phyloP scores from a whole-genome alignment of 2,888 invertebrate species.

The Ecdyonurus torrentis region DNA sequence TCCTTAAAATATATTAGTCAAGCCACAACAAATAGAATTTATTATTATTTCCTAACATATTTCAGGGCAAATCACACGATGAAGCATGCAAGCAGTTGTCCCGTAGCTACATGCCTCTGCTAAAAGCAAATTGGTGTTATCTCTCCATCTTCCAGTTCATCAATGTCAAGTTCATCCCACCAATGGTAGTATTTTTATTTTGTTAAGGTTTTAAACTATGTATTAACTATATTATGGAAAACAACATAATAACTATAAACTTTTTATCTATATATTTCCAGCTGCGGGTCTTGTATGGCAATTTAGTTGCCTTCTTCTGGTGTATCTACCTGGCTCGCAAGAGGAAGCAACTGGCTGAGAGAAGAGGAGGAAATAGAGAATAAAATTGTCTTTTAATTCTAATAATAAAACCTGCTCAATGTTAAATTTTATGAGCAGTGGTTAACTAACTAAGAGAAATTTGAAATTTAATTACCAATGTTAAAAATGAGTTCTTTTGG shows the following conservation, averaged over 20 bases:
- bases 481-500: too few relatives aligned
- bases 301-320: conserved; percentile 65
- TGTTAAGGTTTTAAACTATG: conserved; percentile 6
- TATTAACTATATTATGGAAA: conserved; percentile 6
- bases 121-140: conserved; percentile 61
- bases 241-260: too few relatives aligned
- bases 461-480: too few relatives aligned
- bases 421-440: too few relatives aligned
- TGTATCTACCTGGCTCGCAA: conserved; percentile 54
- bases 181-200: conserved; percentile 39
- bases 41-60: too few relatives aligned
- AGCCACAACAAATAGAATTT: too few relatives aligned
- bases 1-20: too few relatives aligned
- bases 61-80: conserved; percentile 46
- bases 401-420: too few relatives aligned
- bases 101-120: conserved; percentile 43
- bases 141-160: conserved; percentile 55
- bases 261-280: too few relatives aligned
- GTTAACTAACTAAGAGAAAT: too few relatives aligned
- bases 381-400: too few relatives aligned
- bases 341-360: conserved; percentile 21
- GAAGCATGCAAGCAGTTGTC: conserved; percentile 43
- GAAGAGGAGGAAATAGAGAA: not conserved
- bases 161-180: conserved; percentile 57
- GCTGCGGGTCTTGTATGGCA: conserved; percentile 57